A percentile compares a stretch with the other conserved stretches of the same genome.
phyloP scores from a whole-genome alignment of 2,888 invertebrate species.

The Tortricodes alternella region DNA sequence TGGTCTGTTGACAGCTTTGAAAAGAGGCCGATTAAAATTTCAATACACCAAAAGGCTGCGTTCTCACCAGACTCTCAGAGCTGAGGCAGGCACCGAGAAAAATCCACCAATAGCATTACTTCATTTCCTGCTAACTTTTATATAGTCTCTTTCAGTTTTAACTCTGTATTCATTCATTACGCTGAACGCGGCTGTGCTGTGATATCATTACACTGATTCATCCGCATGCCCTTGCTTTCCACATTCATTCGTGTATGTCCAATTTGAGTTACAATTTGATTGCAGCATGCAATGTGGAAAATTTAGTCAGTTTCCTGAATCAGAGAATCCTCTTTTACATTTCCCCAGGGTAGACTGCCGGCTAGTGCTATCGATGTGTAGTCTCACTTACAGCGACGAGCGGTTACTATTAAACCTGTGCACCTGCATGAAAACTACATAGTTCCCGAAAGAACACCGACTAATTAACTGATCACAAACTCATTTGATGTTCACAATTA shows the following conservation, averaged over 20 bases:
- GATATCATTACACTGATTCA: background rate
- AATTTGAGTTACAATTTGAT: conserved; percentile 21
- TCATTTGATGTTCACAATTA: too few species aligned
- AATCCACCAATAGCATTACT: too few species aligned
- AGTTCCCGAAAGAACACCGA: background rate
- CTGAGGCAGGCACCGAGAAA: too few species aligned
- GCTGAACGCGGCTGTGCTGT: too few species aligned
- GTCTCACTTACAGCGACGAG: background rate
- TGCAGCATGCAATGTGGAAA: conserved; percentile 13
- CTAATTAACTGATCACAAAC: background rate
- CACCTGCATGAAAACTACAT: background rate
- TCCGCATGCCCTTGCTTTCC: background rate
- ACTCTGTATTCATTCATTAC: too few species aligned
- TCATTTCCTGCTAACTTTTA: too few species aligned
- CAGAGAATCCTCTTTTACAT: conserved; percentile 29
- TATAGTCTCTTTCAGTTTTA: too few species aligned
- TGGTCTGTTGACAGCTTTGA: too few species aligned
- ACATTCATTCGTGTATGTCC: background rate
- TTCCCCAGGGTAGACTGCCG: conserved; percentile 12
- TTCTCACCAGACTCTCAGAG: too few species aligned
- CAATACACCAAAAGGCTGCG: too few species aligned
- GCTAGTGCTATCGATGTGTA: background rate
- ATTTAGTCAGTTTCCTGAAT: conserved; percentile 22
- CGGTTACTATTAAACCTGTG: background rate
- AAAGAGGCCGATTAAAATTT: too few species aligned